Conservation (phyloP, 2,113 vertebrate species). For the Pseudopipra pipra region DNA sequence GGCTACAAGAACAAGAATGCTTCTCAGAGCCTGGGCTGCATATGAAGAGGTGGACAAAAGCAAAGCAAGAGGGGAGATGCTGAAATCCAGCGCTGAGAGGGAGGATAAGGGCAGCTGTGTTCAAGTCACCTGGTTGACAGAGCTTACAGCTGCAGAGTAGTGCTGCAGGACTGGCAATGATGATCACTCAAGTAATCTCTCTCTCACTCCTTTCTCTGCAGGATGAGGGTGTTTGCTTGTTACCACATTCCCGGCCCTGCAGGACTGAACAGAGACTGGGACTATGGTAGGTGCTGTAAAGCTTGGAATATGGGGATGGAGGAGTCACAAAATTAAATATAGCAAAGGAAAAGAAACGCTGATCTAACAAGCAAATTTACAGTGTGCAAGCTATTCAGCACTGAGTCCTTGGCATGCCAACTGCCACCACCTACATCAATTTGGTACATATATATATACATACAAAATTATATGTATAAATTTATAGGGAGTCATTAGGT, state of each 20-base stretch:
- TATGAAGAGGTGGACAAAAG: background rate
- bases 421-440: background rate
- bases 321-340: background rate
- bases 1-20: background rate
- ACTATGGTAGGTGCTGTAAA: background rate
- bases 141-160: background rate
- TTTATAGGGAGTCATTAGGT: background rate
- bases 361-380: background rate
- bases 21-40: background rate
- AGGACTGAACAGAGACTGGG: background rate
- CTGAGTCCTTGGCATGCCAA: background rate
- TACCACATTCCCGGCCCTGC: background rate
- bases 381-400: background rate
- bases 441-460: background rate
- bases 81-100: background rate
- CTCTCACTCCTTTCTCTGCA: background rate
- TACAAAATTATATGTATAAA: background rate
- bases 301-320: background rate
- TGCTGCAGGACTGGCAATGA: accelerated
- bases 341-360: background rate
- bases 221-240: background rate
- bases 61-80: background rate
- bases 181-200: background rate
- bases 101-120: background rate
- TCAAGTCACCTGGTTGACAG: background rate